Evolutionary conservation across 2,113 vertebrate genomes (phyloP).

Genomic region (Zootoca vivipara): DNA sequence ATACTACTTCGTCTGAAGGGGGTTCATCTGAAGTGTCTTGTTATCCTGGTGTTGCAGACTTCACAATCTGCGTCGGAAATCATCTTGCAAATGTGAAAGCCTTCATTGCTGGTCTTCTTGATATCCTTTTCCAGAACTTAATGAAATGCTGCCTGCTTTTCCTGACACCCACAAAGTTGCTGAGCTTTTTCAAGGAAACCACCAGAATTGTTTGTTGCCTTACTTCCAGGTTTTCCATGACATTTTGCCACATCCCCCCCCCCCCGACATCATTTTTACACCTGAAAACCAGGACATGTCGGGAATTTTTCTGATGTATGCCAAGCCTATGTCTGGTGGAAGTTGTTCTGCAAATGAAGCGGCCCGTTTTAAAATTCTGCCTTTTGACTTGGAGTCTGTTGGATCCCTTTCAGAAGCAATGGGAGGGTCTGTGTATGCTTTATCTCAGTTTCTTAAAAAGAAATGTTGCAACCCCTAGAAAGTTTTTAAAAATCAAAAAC

Average conservation of each 20-base stretch:
- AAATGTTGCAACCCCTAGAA: neutral
- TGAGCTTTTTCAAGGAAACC: too few species aligned
- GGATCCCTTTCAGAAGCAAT: constrained; percentile 1
- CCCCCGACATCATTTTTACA: too few species aligned
- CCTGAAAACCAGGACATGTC: too few species aligned
- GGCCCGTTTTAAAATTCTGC: neutral
- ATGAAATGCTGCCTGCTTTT: neutral
- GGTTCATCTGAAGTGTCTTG: constrained; percentile 26
- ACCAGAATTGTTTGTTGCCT: too few species aligned
- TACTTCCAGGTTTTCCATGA: too few species aligned
- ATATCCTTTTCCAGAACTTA: constrained; percentile 24
- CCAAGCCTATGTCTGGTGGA: neutral
- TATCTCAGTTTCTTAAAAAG: neutral
- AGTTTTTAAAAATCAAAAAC: too few species aligned
- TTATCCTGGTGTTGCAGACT: constrained; percentile 25
- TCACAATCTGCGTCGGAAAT: constrained; percentile 30
- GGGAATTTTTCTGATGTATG: too few species aligned
- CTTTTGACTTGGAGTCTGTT: neutral
- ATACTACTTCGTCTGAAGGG: constrained; percentile 37
- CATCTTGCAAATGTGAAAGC: constrained; percentile 36
- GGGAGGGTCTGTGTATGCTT: neutral
- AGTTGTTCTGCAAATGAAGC: neutral
- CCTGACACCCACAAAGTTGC: too few species aligned
- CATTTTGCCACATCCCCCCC: too few species aligned
- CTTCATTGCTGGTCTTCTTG: constrained; percentile 6